Conservation (phyloP, 2,113 vertebrate genomes). For the Cyanistes caeruleus region DNA sequence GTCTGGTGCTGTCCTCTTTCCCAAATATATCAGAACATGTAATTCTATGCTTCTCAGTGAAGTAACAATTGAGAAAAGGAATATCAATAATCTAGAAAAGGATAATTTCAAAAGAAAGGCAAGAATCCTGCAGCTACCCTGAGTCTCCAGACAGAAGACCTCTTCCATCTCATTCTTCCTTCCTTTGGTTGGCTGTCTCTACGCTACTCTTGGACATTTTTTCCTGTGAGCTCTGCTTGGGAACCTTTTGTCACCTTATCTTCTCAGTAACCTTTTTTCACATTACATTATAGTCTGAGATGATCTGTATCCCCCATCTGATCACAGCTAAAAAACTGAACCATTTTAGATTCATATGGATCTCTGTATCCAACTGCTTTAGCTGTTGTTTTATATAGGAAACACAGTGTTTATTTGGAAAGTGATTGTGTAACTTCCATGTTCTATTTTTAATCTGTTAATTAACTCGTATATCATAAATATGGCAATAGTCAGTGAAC, state of each 20-base stretch:
- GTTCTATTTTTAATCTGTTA: neutral
- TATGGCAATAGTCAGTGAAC: fast-evolving
- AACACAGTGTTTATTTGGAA: neutral
- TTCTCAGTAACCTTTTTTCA: neutral
- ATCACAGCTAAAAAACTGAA: neutral
- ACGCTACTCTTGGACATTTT: neutral
- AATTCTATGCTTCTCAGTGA: neutral
- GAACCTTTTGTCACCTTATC: neutral
- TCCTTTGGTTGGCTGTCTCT: neutral
- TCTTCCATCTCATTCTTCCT: neutral
- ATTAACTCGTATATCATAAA: neutral
- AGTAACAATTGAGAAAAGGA: neutral
- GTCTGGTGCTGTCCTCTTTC: neutral
- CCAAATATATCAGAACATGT: neutral
- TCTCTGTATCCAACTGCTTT: neutral
- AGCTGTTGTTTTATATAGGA: neutral
- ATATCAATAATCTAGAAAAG: neutral
- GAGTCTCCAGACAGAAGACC: neutral
- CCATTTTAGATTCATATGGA: neutral
- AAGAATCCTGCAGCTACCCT: neutral
- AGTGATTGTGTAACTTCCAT: neutral
- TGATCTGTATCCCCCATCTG: neutral
- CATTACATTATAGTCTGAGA: neutral
- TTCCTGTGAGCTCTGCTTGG: neutral
- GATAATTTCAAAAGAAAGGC: neutral